Evolutionary conservation across 2,113 vertebrate species (phyloP).

Genomic region (Baryphthengus martii): DNA sequence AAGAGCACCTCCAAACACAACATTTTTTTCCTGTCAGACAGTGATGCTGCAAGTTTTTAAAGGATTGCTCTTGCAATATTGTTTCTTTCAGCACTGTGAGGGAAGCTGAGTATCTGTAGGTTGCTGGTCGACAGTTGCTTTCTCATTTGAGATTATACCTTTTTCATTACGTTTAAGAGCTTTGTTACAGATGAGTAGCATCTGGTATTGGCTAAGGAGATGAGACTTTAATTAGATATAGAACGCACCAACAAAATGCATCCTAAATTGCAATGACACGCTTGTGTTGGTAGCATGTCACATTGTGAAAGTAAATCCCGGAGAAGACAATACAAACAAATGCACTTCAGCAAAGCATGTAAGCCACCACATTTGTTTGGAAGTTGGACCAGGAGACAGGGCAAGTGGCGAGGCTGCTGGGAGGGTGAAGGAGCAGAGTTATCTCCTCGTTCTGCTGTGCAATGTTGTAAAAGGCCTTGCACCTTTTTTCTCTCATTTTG

Average conservation of each 20-base stretch:
- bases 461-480: background rate
- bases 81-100: accelerated
- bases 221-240: conserved; percentile 55
- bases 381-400: background rate
- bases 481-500: background rate
- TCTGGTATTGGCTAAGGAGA: conserved; percentile 36
- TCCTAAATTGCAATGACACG: conserved; percentile 53
- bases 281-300: background rate
- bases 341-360: background rate
- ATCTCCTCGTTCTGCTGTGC: background rate
- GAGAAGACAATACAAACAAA: conserved; percentile 37
- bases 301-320: conserved; percentile 44
- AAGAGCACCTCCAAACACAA: background rate
- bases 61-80: background rate
- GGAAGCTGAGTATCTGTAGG: background rate
- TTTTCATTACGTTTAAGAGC: conserved; percentile 42
- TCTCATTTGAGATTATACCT: background rate
- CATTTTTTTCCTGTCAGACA: background rate
- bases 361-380: background rate
- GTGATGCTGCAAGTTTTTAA: background rate
- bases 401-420: background rate
- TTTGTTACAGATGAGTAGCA: conserved; percentile 36
- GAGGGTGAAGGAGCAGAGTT: background rate
- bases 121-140: background rate
- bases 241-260: conserved; percentile 47